phyloP scores from a whole-genome alignment of 2,797 vertebrate species.

The Muscicapa comitata region DNA sequence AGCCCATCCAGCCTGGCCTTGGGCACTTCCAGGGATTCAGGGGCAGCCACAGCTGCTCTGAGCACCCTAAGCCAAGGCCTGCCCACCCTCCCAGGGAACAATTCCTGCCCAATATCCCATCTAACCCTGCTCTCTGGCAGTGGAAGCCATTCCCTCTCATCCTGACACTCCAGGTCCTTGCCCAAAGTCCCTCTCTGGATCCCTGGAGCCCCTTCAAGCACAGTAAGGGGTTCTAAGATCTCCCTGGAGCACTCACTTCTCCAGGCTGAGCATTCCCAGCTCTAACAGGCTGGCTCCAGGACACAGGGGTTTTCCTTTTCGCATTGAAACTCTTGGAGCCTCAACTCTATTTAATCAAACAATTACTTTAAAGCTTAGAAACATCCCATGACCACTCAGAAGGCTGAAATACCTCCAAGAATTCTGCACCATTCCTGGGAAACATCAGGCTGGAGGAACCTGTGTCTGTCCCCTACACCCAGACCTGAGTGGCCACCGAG shows the following conservation, averaged over 20 bases:
- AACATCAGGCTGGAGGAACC: neutral
- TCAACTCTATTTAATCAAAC: neutral
- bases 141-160: neutral
- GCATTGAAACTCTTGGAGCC: neutral
- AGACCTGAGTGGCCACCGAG: neutral
- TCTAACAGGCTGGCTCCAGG: neutral
- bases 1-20: fast-evolving
- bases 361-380: neutral
- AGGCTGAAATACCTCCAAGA: neutral
- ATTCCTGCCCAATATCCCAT: neutral
- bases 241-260: neutral
- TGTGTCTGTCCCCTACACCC: fast-evolving
- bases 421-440: neutral
- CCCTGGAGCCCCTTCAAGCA: neutral
- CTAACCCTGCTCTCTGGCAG: fast-evolving
- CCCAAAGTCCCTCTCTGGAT: fast-evolving
- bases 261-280: neutral
- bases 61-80: neutral
- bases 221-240: fast-evolving
- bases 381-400: neutral
- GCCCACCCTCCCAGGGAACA: fast-evolving
- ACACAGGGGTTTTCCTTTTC: neutral
- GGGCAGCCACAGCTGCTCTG: neutral
- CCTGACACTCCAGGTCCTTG: fast-evolving
- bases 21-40: neutral